Base-by-base conservation (phyloP, 2,113 vertebrate species). In the Rhipidura dahli region DNA sequence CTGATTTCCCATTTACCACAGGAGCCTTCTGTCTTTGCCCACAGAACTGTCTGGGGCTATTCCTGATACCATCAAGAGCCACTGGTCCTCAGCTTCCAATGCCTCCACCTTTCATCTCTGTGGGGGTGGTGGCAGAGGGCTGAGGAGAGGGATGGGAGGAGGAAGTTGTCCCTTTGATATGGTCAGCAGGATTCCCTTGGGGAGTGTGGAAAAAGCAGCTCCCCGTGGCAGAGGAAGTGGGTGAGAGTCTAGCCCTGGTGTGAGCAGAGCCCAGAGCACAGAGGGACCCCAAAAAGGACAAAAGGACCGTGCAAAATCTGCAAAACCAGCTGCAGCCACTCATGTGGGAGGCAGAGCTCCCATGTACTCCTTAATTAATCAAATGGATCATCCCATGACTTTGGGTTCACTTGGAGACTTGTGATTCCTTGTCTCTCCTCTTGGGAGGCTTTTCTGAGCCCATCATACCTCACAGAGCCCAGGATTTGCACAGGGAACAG, bases 71-170 rank as follows among this genome's bases (percentile, higher is more conserved):
- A 27, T 20, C 75, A 7, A 3, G 87, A 40, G 2, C 33, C 45
- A 0, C 30, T 11, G 33, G 20, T 15, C 31, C 69, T 30, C 0
- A 9, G 21, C 57, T 31, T 18, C 40, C 28, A 10, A 54, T 0
- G 13, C 26, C 54, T 12, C 31, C 14, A 2, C 7, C 63, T 61
- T 54, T 50, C 10, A 6, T 49, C 44, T 60, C 31, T 3, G 24
- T 28, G 69, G 9, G 77, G 56, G 13, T 1, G 22, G 18, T 21
- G 68, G 24, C 39, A 18, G 12, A 44, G 1, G 11, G 64, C 7
- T 50, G 49, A 13, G 35, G 7, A 15, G 40, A 28, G 49, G 42
- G 65, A 5, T 6, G 5, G 27, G 13, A 9, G 39, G 37, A 44
- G n/a, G 69, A 21, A 5, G 51, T 0, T 54, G 51, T 47, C 17